Base-by-base conservation (phyloP, 2,888 invertebrate genomes). In the Agrilus cyanescens region DNA sequence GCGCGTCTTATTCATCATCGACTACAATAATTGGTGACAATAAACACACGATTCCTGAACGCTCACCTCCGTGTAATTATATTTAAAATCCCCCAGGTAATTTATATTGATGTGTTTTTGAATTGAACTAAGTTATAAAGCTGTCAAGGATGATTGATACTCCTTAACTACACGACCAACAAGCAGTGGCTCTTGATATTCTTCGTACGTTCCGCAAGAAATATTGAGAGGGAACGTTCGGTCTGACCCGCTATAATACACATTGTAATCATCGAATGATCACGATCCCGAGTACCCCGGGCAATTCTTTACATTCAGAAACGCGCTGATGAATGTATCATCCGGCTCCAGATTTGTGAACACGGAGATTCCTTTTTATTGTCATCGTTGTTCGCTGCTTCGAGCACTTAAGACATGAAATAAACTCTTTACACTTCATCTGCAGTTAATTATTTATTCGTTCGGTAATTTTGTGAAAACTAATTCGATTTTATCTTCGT, bases 81-180 rank as follows among this genome's bases (percentile, higher is more conserved):
- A 57, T 57, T 59, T 56, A 54, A 57, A 57, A 59, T 57, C 55
- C 54, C 56, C 51, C 54, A 51, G 57, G 57, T 57, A 59, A 59
- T 59, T 58, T 59, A 58, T 57, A 58, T 57, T 57, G 57, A 57
- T 58, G 58, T 55, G 56, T 56, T 59, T 54, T 53, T 54, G 58
- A 57, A 57, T 58, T 55, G 57, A 58, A 53, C 52, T 55, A 53
- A 58, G 59, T 59, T 59, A 58, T 59, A 57, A 59, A 59, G 58
- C 60, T 60, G 60, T 59, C 60, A 55, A 43, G 55, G 48, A 57
- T 60, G 60, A 60, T 60, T 59, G 60, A 60, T 60, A 57, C 52
- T 52, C 54, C 52, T 53, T 57, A 57, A 57, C 53, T 55, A 57
- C 52, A 58, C 55, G 46, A 53, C 53, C 51, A 54, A 45, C 51